phyloP scores from a whole-genome alignment of 2,888 invertebrate genomes.

The Mesorhabditis spiculigera region DNA sequence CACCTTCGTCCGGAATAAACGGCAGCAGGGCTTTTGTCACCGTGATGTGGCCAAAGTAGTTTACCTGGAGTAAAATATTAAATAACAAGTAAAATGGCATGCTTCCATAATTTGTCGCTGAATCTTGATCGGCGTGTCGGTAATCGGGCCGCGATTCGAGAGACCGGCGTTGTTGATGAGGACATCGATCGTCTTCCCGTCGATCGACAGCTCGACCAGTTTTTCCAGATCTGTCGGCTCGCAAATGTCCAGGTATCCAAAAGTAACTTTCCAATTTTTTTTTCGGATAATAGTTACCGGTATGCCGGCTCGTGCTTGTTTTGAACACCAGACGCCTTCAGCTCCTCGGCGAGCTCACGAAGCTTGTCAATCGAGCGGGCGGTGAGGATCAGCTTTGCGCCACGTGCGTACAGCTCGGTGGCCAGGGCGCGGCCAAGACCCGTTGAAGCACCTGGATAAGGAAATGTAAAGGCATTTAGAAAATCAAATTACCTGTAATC shows the following conservation, averaged over 20 bases:
- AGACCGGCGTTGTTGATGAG: slow-evolving; percentile 55
- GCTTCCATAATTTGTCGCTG: slow-evolving; percentile 31
- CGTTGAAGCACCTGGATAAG: background rate
- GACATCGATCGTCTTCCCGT: slow-evolving; percentile 47
- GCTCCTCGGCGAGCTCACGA: slow-evolving; percentile 45
- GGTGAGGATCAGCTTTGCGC: slow-evolving; percentile 50
- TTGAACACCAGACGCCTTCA: slow-evolving; percentile 30
- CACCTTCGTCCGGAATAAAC: slow-evolving; percentile 40
- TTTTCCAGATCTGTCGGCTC: slow-evolving; percentile 39
- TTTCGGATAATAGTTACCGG: slow-evolving; percentile 18
- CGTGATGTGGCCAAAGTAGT: slow-evolving; percentile 88
- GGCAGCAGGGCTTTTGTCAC: slow-evolving; percentile 78
- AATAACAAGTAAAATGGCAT: background rate
- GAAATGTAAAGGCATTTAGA: background rate
- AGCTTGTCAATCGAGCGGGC: slow-evolving; percentile 51
- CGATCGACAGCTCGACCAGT: slow-evolving; percentile 28
- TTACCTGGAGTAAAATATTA: slow-evolving; percentile 72
- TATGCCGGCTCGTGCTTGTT: slow-evolving; percentile 46
- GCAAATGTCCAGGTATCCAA: slow-evolving; percentile 49
- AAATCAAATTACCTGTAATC: slow-evolving; percentile 28
- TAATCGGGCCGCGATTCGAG: slow-evolving; percentile 37
- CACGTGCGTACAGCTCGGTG: slow-evolving; percentile 39
- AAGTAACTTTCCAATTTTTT: background rate
- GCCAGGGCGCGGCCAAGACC: slow-evolving; percentile 45
- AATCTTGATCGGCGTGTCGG: slow-evolving; percentile 40